Evolutionary conservation across 2,888 invertebrate genomes (phyloP), one percentile per base, ranked within the genome.

Genomic region (Gastracanthus pulcherrimus): DNA sequence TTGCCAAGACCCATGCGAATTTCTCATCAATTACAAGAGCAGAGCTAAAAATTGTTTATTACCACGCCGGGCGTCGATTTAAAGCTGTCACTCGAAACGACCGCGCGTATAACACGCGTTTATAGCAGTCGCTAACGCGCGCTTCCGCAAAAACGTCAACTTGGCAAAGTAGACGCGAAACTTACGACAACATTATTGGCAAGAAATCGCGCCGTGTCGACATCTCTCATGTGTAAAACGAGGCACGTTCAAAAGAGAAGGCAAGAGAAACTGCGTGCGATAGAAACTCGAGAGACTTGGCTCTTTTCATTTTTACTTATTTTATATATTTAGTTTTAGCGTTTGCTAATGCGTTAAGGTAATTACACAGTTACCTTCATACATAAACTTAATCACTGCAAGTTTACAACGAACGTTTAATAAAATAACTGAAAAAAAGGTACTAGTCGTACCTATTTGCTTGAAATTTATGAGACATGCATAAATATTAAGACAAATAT

Each of bases 71-170:
- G 55, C 74, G 80, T 62, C 76, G 80, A 80, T 80, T 82, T 77
- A 80, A 80, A 55, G 45, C 76, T 62, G 77, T 74, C 78, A 34
- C 60, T 16, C 41, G 26, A 34, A 76, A 76, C 41, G 48, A 45
- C 38, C 26, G 34, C 26, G 60, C 77, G 23, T 41, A 51, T 58
- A 64, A 55, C 38, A 23, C 67, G 66, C 36, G 19, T 62, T 60
- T 51, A 74, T 69, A 36, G 23, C 62, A 29, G 13, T 19, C 76
- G 48, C 38, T 70, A 71, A 76, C 34, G 58, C 13, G 45, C 36
- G 55, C 48, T 82, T 82, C 82, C 82, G 78, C 75, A 75, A 75
- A 78, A 70, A 62, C 70, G 74, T 78, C 81, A 76, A 72, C 66
- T 76, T 82, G 78, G 58, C 78, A 78, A 69, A 67, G 80, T 67